phyloP scores from a whole-genome alignment of 2,888 invertebrate genomes.

The Phorcus lineatus region DNA sequence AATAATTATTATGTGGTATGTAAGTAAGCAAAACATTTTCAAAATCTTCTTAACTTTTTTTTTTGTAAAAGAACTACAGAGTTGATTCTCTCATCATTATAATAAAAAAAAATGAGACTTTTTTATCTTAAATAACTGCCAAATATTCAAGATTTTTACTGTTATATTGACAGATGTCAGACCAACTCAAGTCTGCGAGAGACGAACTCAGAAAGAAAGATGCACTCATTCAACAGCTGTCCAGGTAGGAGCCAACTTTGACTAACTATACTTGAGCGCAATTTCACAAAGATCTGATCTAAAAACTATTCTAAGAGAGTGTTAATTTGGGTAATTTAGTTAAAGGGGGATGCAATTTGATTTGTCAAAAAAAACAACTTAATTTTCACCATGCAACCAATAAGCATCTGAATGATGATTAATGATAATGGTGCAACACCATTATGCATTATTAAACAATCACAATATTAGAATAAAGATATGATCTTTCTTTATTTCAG shows the following conservation, averaged over 20 bases:
- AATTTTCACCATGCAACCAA: too few species aligned
- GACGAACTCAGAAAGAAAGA: slow-evolving; percentile 74
- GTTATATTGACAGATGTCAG: slow-evolving; percentile 73
- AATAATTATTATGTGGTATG: background rate
- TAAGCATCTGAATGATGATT: too few species aligned
- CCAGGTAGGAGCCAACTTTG: slow-evolving; percentile 52
- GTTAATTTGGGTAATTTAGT: background rate
- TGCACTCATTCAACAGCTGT: slow-evolving; percentile 70
- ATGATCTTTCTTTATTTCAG: slow-evolving; percentile 41
- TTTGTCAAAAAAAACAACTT: background rate
- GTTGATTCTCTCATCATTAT: too few species aligned
- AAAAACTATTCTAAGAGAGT: background rate
- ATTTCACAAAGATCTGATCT: background rate
- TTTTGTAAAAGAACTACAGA: too few species aligned
- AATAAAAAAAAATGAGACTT: background rate
- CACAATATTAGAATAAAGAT: background rate
- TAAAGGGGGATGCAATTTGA: too few species aligned
- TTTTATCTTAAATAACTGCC: too few species aligned
- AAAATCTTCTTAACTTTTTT: too few species aligned
- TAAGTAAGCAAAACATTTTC: background rate
- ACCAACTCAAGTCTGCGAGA: slow-evolving; percentile 69
- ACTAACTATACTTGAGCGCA: background rate
- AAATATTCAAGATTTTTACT: too few species aligned
- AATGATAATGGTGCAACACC: too few species aligned
- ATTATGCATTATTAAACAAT: too few species aligned